These are phyloP conservation scores for Dendrolimus houi DNA, from an alignment of 2,888 invertebrate species.

Conservation along the genomic window DNA sequence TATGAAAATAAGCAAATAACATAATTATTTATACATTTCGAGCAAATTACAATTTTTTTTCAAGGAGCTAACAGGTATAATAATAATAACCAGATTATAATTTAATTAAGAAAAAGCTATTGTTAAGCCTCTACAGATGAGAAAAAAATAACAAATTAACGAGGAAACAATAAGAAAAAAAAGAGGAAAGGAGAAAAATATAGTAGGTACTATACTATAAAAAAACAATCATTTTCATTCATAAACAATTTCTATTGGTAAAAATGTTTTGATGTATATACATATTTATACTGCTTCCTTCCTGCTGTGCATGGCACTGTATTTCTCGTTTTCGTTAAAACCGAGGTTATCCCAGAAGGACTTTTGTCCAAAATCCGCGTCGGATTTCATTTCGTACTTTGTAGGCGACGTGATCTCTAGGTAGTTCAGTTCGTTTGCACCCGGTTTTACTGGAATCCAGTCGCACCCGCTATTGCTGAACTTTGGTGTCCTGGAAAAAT, in stretches of 20 bases:
- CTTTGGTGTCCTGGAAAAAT: constrained; percentile 50
- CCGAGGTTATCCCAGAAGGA: constrained; percentile 79
- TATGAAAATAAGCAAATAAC: too few relatives aligned
- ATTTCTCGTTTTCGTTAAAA: constrained; percentile 76
- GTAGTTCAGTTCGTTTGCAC: constrained; percentile 57
- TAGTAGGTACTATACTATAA: too few relatives aligned
- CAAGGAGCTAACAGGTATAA: too few relatives aligned
- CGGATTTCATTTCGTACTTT: constrained; percentile 52
- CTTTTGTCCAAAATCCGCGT: constrained; percentile 69
- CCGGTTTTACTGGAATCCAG: constrained; percentile 68
- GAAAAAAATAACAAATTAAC: too few relatives aligned
- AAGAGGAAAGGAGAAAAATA: not conserved
- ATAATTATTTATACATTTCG: too few relatives aligned
- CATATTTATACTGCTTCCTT: constrained; percentile 57
- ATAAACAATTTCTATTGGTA: not conserved
- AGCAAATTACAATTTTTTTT: too few relatives aligned
- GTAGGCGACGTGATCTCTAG: constrained; percentile 69
- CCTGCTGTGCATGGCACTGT: constrained; percentile 32
- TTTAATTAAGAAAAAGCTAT: not conserved
- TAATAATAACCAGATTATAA: not conserved
- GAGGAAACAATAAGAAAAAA: not conserved
- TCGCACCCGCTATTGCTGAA: constrained; percentile 32
- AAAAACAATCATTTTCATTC: not conserved
- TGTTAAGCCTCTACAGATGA: too few relatives aligned
- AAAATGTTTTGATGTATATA: not conserved